Conservation (phyloP, 2,888 invertebrate species). For the Palloptera scutellata region DNA sequence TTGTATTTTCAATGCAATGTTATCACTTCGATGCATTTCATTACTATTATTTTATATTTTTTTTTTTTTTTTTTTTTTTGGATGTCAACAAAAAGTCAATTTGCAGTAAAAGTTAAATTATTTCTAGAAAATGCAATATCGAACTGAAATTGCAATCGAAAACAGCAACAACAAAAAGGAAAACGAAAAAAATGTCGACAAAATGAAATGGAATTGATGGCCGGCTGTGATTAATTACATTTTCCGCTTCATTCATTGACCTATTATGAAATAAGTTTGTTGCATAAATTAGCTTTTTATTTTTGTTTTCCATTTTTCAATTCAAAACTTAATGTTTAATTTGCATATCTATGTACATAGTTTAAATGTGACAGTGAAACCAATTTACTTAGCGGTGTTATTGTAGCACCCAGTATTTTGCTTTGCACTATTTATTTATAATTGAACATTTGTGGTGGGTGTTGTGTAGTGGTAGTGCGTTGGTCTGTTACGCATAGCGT, state of each 20-base stretch:
- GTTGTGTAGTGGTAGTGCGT: too few relatives aligned
- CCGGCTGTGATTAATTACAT: constrained; percentile 34
- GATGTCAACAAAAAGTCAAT: constrained; percentile 5
- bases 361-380: too few relatives aligned
- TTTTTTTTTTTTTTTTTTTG: neutral
- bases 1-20: too few relatives aligned
- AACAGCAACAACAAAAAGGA: constrained; percentile 6
- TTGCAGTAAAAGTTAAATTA: constrained; percentile 13
- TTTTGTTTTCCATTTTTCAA: constrained; percentile 2
- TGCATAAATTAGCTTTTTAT: constrained; percentile 32
- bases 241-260: constrained; percentile 33
- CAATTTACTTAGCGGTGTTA: too few relatives aligned
- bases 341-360: too few relatives aligned
- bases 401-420: too few relatives aligned
- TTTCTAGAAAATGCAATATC: constrained; percentile 11
- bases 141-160: constrained; percentile 20
- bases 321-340: too few relatives aligned
- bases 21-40: too few relatives aligned
- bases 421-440: too few relatives aligned
- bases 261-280: constrained; percentile 28
- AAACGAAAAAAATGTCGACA: constrained; percentile 21
- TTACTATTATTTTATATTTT: too few relatives aligned
- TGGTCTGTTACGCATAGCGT: too few relatives aligned
- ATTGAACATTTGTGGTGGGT: too few relatives aligned
- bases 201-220: constrained; percentile 14